A percentile compares a stretch with the other conserved stretches of the same genome.
phyloP scores from a whole-genome alignment of 2,888 invertebrate species.

The Parnassius glacialis region DNA sequence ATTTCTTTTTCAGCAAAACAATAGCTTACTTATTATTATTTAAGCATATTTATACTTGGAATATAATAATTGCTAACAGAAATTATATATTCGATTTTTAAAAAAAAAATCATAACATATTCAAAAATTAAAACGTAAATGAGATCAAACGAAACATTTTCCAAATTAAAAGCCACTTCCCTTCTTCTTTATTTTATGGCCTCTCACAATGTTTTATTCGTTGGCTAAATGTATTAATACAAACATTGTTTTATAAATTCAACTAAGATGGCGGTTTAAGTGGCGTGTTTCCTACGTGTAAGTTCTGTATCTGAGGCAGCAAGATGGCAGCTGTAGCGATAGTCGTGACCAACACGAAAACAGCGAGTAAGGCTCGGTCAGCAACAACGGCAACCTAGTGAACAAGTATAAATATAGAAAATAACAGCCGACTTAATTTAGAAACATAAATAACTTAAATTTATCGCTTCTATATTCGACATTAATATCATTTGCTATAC shows the following conservation, averaged over 20 bases:
- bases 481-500: no score
- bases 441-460: constrained; percentile 17
- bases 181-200: no score
- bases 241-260: background rate
- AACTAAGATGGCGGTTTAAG: constrained; percentile 66
- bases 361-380: constrained; percentile 87
- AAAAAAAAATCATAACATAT: no score
- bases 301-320: constrained; percentile 82
- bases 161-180: no score
- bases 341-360: constrained; percentile 88
- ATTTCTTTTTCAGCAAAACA: no score
- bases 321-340: constrained; percentile 90
- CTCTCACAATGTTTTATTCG: background rate
- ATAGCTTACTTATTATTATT: no score
- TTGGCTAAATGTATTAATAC: constrained; percentile 1
- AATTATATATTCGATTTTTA: no score
- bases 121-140: no score
- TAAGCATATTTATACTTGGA: no score
- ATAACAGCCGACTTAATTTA: constrained; percentile 29
- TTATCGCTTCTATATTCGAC: background rate
- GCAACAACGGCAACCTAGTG: constrained; percentile 87
- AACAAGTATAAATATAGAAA: constrained; percentile 27
- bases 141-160: no score
- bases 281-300: constrained; percentile 73
- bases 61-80: no score